Conservation (phyloP, 2,797 vertebrate species). For the Oceanodroma leucorhoa region DNA sequence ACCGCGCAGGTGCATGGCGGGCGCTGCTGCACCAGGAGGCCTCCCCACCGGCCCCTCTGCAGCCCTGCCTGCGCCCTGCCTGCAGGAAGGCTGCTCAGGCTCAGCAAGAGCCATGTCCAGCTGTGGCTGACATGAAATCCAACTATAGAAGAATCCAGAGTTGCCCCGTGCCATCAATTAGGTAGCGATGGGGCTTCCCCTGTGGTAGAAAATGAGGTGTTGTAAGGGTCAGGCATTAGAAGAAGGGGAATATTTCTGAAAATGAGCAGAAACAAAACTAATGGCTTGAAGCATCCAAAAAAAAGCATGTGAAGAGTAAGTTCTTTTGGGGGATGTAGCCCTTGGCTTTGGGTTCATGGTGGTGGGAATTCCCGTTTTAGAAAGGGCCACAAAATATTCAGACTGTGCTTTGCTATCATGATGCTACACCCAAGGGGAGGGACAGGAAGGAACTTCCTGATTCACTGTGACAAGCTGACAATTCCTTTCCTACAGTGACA, state of each 20-base stretch:
- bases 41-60: not conserved
- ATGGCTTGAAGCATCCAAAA: not conserved
- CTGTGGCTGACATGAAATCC: not conserved
- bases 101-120: too few relatives aligned
- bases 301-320: not conserved
- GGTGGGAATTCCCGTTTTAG: not conserved
- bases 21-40: not conserved
- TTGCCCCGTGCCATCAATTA: fast-evolving
- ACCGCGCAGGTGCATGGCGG: fast-evolving
- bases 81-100: not conserved
- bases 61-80: not conserved
- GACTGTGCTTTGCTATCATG: not conserved
- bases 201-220: not conserved
- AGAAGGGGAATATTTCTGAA: not conserved
- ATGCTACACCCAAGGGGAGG: not conserved
- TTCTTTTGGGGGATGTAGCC: not conserved
- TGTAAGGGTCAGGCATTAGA: not conserved
- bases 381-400: not conserved
- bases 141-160: not conserved
- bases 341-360: not conserved
- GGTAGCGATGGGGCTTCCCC: fast-evolving
- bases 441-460: not conserved
- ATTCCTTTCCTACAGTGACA: slow-evolving; percentile 12
- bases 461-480: slow-evolving; percentile 20
- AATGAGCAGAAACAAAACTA: not conserved